Evolutionary conservation across 2,113 vertebrate genomes (phyloP).

Genomic region (Sporophila hypoxantha): DNA sequence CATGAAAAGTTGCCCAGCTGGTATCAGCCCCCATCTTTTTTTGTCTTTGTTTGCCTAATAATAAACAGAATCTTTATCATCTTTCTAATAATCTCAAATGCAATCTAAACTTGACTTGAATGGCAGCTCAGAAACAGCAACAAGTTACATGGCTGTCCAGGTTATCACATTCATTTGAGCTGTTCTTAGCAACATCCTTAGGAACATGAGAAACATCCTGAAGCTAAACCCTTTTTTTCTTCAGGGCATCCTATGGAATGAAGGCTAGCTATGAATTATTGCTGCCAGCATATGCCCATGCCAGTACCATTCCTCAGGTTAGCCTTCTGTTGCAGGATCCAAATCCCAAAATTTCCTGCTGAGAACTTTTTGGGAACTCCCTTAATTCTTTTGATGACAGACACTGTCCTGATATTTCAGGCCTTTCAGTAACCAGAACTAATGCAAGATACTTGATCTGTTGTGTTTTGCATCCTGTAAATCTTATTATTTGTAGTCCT

Average conservation of each 20-base stretch:
- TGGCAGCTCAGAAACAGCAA: not conserved
- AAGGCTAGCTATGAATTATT: not conserved
- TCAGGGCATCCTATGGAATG: not conserved
- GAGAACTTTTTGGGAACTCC: not conserved
- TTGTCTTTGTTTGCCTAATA: not conserved
- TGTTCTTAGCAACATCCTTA: not conserved
- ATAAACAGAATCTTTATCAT: not conserved
- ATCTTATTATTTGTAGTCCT: not conserved
- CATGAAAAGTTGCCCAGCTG: not conserved
- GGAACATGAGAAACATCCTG: not conserved
- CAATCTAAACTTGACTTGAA: not conserved
- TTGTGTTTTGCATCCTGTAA: not conserved
- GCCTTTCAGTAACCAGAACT: not conserved
- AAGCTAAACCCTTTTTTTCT: not conserved
- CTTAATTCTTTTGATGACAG: not conserved
- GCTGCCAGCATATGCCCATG: not conserved
- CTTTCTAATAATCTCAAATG: not conserved
- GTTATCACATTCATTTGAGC: not conserved
- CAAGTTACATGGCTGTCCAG: not conserved
- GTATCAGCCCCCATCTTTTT: not conserved
- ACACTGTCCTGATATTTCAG: not conserved
- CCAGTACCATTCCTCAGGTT: not conserved
- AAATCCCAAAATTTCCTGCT: not conserved
- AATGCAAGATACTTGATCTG: not conserved
- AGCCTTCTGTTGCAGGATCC: not conserved